Percentiles rank a stretch among this genome's conserved stretches.
Conservation (phyloP, 1,140 invertebrate species). For the Riptortus pedestris region DNA sequence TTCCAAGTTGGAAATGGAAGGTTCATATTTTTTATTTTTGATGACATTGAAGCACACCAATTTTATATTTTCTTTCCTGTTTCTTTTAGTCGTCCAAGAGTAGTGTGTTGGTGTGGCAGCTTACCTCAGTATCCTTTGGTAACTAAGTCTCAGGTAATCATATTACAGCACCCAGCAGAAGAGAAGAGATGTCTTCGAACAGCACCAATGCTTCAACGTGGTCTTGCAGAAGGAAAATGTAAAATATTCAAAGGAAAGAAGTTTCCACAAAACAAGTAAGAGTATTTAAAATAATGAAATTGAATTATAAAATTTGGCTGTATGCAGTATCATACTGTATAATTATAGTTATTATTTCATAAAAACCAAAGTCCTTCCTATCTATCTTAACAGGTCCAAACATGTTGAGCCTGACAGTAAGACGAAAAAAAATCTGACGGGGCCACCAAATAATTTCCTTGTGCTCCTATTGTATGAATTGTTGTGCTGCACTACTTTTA, state of each 20-base stretch:
- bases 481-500: too few species aligned
- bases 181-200: conserved; percentile 79
- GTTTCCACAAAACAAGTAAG: conserved; percentile 52
- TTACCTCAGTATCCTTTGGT: conserved; percentile 56
- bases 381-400: too few species aligned
- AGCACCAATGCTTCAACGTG: conserved; percentile 73
- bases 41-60: too few species aligned
- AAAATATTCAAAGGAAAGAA: conserved; percentile 70
- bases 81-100: conserved; percentile 60
- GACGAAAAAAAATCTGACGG: too few species aligned
- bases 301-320: background rate
- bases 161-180: conserved; percentile 88
- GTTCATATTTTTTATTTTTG: too few species aligned
- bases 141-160: conserved; percentile 58
- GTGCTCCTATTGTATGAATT: too few species aligned
- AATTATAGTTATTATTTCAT: background rate
- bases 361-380: background rate
- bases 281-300: background rate
- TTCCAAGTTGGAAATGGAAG: too few species aligned
- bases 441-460: too few species aligned
- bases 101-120: conserved; percentile 80
- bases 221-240: conserved; percentile 61
- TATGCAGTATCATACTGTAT: background rate
- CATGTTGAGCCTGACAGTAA: too few species aligned
- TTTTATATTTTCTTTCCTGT: too few species aligned